Base-by-base conservation (phyloP, 1,140 invertebrate species). In the Heliconius hermathena region DNA sequence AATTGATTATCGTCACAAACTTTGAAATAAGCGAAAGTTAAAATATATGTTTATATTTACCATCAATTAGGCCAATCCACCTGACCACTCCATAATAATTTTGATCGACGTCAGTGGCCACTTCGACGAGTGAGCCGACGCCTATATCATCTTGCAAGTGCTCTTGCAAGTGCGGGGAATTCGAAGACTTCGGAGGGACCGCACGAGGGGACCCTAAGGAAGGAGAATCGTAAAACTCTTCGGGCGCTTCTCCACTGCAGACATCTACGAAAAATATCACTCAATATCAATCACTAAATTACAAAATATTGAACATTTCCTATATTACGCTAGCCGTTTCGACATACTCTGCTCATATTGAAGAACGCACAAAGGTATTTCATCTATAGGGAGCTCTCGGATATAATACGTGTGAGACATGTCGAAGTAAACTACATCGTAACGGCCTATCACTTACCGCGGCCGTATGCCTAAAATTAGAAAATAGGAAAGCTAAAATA, bases 81-180 rank as follows among this genome's bases (percentile, higher is more conserved):
- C 97, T 96, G 80, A 99, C 97, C 13, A 99, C 97, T 73, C 98
- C 98, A 95, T 97, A 97, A 88, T 95, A 90, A 93, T 95, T 83
- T 95, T 95, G 90, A 88, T 92, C 93, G n/a, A 95, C 93, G 83
- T 95, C 95, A 36, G 95, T 95, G 11, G 95, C 95, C 16, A 98
- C 96, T 93, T 98, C 97, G 1, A 98, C 97, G 80, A 97, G 92
- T 18, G 96, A 97, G 13, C 97, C 97, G 22, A 98, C 94, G n/a
- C 96, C 96, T 49, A 97, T 95, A 81, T 97, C 96, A 33, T 94
- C 93, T 73, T 88, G 88, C 3, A 87, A 80, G 13, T 88, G 86
- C 26, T 46, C 41, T 46, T 46, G 41, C 41, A 46, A 46, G 4
- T 87, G 78, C 8, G 89, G 85, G 1, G 90, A 88, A 36, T 76